Evolutionary conservation across 2,888 invertebrate genomes (phyloP).

Genomic region (Apantesis nais): DNA sequence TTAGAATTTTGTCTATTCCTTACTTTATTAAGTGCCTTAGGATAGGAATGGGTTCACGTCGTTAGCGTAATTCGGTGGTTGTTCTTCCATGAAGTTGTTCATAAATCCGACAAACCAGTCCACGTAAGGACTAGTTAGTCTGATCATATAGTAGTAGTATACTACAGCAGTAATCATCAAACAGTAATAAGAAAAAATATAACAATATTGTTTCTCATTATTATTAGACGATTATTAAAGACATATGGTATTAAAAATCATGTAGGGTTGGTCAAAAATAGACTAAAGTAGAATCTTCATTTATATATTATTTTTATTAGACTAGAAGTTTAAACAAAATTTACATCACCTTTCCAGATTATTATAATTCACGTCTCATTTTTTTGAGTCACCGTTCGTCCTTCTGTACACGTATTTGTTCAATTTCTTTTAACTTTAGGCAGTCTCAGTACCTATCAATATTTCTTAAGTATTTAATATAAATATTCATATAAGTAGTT

Average conservation of each 20-base stretch:
- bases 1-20: no score
- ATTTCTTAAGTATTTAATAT: slow-evolving; percentile 18
- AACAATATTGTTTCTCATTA: no score
- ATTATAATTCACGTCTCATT: neutral
- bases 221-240: no score
- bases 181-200: no score
- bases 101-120: no score
- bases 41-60: no score
- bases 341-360: neutral
- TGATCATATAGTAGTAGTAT: no score
- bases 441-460: slow-evolving; percentile 1
- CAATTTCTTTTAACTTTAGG: neutral
- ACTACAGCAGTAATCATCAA: no score
- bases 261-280: neutral
- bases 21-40: no score
- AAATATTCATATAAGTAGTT: slow-evolving; percentile 29
- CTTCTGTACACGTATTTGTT: neutral
- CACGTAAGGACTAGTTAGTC: no score
- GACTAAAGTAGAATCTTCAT: neutral
- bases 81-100: no score
- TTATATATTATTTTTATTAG: slow-evolving; percentile 9
- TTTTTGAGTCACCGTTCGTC: neutral
- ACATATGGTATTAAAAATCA: neutral
- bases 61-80: no score
- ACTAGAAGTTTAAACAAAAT: slow-evolving; percentile 5